Base-by-base conservation (phyloP, 2,797 vertebrate genomes). In the Parauchenoglanis ngamensis region DNA sequence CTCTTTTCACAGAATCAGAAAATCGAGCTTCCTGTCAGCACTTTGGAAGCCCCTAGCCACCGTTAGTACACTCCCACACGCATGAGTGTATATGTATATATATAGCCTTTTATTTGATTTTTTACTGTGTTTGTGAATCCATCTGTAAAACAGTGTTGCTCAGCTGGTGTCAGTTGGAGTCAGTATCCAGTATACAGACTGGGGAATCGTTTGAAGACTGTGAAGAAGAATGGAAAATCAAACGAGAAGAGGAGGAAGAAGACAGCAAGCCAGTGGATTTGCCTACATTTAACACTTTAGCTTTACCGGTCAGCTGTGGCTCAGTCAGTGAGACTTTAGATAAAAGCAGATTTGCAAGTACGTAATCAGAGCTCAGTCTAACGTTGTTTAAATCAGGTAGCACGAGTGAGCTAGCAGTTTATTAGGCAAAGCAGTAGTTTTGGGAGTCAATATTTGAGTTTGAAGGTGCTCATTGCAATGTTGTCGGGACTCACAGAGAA, bases 1-100 rank as follows among this genome's bases (percentile, higher is more conserved):
- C 40, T 75, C 67, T 78, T 73, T 17, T 28, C 80, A 4, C 75
- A 94, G 94, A 56, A 21, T 40, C 91, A 83, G 81, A 92, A 73
- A 67, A 7, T 15, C 0, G 23, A 79, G 59, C 87, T 89, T 76
- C 7, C 49, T 0, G 25, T 44, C n/a, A 75, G 28, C 19, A 35
- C 72, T 13, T 19, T 25, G 15, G 75, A 40, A 7, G 21, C 49
- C 70, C 1, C 7, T 0, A 21, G 1, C 11, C 68, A 85, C 91
- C 89, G 94, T 95, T 54, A 85, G 92, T 46, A 31, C 2, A 46
- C 1, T 2, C 35, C 6, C 6, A 63, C 44, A 31, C 17, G 35
- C 44, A 25, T 23, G 44, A 13, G 46, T 59, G 49, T 21, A 40
- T 31, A 31, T n/a, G n/a, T 17, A 4, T 25, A 7, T 44, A 25